Percentiles rank a stretch among this genome's conserved stretches.
These are phyloP conservation scores for Lutjanus argentimaculatus DNA, from an alignment of 2,797 vertebrate species.

Conservation along the genomic window DNA sequence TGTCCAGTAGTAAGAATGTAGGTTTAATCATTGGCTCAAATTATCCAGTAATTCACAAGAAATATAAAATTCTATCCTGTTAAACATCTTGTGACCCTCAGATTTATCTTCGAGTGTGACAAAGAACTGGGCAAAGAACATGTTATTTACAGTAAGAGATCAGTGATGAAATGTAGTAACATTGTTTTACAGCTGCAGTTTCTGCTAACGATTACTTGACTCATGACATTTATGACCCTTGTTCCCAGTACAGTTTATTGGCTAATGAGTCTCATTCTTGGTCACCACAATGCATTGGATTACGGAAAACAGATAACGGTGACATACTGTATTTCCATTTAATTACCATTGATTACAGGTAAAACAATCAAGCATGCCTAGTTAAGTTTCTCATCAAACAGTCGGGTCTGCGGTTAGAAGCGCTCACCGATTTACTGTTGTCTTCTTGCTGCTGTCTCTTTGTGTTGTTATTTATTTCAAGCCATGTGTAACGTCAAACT, in stretches of 20 bases:
- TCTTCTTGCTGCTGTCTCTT: background rate
- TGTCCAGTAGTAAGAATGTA: no score
- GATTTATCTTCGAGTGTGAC: background rate
- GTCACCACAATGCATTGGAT: constrained; percentile 18
- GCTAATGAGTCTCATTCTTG: constrained; percentile 8
- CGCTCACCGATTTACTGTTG: background rate
- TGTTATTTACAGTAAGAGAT: background rate
- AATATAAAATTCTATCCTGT: background rate
- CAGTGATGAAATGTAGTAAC: background rate
- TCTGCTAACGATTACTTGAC: constrained; percentile 11
- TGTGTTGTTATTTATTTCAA: constrained; percentile 14
- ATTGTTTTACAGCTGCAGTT: background rate
- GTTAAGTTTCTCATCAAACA: constrained; percentile 38
- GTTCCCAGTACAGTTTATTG: constrained; percentile 16
- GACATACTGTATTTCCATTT: constrained; percentile 37
- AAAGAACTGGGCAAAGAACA: background rate
- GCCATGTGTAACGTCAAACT: background rate
- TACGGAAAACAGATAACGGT: constrained; percentile 25
- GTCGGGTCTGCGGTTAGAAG: background rate
- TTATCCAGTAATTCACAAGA: background rate
- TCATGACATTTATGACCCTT: constrained; percentile 7
- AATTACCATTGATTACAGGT: constrained; percentile 47
- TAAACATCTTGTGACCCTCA: background rate
- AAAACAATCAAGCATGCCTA: constrained; percentile 18
- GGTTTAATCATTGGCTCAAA: background rate